Conservation (phyloP, 2,888 invertebrate species). For the Ormyrus nitidulus region DNA sequence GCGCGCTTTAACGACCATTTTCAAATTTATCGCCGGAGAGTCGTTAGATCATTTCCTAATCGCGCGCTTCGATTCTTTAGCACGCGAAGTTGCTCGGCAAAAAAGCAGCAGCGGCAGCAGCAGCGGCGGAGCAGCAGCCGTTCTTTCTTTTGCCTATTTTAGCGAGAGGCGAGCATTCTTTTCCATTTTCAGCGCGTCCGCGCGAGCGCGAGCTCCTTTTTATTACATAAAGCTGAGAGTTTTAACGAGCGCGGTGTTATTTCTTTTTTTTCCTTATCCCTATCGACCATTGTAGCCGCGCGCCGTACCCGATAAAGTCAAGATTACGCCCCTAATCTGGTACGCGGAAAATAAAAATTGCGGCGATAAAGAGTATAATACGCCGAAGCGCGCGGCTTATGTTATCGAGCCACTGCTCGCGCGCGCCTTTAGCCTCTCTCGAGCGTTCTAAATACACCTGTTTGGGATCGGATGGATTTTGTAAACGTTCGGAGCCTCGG, state of each 20-base stretch:
- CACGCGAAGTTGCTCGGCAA: no score
- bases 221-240: neutral
- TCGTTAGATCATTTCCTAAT: slow-evolving; percentile 34
- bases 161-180: neutral
- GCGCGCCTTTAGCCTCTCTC: neutral
- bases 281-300: neutral
- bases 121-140: slow-evolving; percentile 1
- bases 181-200: neutral
- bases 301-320: neutral
- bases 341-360: neutral
- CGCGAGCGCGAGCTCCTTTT: neutral
- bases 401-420: neutral
- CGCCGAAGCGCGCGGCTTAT: neutral
- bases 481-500: neutral
- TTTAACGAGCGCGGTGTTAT: neutral
- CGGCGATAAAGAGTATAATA: neutral
- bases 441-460: no score
- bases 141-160: slow-evolving; percentile 26
- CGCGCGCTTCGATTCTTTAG: neutral
- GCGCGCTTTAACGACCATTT: slow-evolving; percentile 3
- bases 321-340: neutral
- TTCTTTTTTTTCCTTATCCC: neutral
- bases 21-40: slow-evolving; percentile 32
- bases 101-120: neutral
- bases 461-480: no score